phyloP scores from a whole-genome alignment of 2,113 vertebrate genomes.

The Accipiter cooperii region DNA sequence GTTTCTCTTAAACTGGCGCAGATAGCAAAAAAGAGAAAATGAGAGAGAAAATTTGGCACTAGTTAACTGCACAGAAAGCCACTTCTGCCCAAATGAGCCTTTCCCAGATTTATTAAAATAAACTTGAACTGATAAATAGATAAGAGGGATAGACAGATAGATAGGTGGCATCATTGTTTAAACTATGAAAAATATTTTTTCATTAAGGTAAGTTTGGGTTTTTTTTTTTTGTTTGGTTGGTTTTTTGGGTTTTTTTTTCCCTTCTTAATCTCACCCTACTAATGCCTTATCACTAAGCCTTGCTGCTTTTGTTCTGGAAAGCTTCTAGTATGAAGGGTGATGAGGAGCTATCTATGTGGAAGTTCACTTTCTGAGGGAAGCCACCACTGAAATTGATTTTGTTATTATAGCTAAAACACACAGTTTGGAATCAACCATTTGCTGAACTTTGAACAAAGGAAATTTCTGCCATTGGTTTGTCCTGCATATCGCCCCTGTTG shows the following conservation, averaged over 20 bases:
- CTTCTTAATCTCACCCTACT: not conserved
- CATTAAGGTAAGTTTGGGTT: not conserved
- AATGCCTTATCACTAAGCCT: not conserved
- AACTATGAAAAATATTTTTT: not conserved
- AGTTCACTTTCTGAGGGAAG: not conserved
- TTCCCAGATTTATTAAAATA: not conserved
- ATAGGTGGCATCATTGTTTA: not conserved
- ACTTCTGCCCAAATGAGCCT: not conserved
- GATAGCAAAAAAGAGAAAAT: conserved; percentile 23
- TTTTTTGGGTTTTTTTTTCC: not conserved
- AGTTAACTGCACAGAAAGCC: not conserved
- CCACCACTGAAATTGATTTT: not conserved
- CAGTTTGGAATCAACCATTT: not conserved
- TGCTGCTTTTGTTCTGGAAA: not conserved
- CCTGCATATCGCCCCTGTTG: fast-evolving
- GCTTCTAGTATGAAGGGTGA: not conserved
- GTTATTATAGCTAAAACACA: not conserved
- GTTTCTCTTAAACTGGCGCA: conserved; percentile 36
- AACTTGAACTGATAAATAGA: not conserved
- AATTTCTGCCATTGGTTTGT: not conserved
- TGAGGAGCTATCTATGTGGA: not conserved
- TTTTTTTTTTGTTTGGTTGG: not conserved
- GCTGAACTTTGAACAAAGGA: not conserved
- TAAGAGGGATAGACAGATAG: not conserved
- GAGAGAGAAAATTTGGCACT: conserved; percentile 8